Evolutionary conservation across 37 sponge, comb jelly and placozoan species (phyloP), one percentile per base, ranked within the genome.

Genomic region (Diacarnus erythraeanus): DNA sequence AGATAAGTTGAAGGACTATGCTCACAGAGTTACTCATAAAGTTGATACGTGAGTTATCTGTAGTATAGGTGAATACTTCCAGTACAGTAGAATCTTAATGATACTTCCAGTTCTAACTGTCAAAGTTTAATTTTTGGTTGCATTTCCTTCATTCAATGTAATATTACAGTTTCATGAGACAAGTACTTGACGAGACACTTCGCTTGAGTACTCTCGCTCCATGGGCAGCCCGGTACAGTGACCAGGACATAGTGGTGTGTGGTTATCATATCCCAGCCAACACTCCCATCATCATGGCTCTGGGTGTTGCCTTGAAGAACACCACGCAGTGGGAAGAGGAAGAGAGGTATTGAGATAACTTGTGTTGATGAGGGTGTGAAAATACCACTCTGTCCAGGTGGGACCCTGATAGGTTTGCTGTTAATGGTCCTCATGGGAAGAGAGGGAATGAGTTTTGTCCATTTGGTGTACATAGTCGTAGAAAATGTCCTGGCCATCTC

Each of bases 401-500:
- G 42, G 83, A 96, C 74, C 97, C 94, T 4, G 88, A 87, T 2
- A 77, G 88, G 42, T 93, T 92, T 66, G 65, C 31, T 27, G 37
- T 42, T 39, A 34, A 58, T 21, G 74, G 74, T 42, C 38, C 69
- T 9, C 69, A 68, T 27, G 64, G 76, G 27, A 59, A 38, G 6
- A 66, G 80, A 27, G 86, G 74, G 10, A n/a, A 59, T 0, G 64
- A 54, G 26, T 82, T 87, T 30, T 96, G 82, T 82, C 97, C 97
- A 25, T 96, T 96, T 93, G 97, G 97, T 35, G 75, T 84, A 0
- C 84, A 78, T 61, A 89, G 94, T 35, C 80, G 81, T 1, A 82
- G 97, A 8, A 93, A 85, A 64, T 97, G 97, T 76, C 97, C 97
- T 37, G 97, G 97, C 41, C 88, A 93, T 65, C 65, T 77, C 31